These are phyloP conservation scores for Drosophila carrolli DNA, from an alignment of 1,140 invertebrate species.

Conservation along the genomic window DNA sequence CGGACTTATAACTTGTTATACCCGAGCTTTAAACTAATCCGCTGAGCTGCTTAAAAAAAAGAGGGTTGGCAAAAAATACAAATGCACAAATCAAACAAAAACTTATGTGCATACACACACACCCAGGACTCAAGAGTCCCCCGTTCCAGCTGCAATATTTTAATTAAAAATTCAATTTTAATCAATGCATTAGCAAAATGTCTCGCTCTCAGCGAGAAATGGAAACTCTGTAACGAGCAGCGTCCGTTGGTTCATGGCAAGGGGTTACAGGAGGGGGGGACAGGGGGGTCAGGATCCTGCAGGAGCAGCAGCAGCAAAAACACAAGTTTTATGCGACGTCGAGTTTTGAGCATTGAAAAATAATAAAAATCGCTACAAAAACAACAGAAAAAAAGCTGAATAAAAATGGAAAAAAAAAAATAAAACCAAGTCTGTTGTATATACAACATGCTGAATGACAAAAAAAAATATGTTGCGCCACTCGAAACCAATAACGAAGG, in stretches of 20 bases:
- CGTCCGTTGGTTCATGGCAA: slow-evolving; percentile 21
- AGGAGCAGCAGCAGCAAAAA: slow-evolving; percentile 62
- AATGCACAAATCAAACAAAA: slow-evolving; percentile 32
- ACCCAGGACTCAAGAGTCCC: neutral
- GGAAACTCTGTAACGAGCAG: slow-evolving; percentile 61
- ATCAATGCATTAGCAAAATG: slow-evolving; percentile 84
- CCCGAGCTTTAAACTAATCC: slow-evolving; percentile 27
- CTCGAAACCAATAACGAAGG: slow-evolving; percentile 82
- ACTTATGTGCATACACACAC: slow-evolving; percentile 24
- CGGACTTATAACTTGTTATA: neutral
- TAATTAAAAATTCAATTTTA: slow-evolving; percentile 84
- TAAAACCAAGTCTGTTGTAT: slow-evolving; percentile 59
- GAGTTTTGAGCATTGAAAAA: slow-evolving; percentile 80
- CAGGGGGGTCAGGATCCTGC: slow-evolving; percentile 12
- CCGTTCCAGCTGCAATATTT: slow-evolving; percentile 61
- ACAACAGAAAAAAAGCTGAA: slow-evolving; percentile 22
- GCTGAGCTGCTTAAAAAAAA: slow-evolving; percentile 25
- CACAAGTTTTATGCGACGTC: slow-evolving; percentile 82
- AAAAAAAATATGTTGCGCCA: slow-evolving; percentile 64
- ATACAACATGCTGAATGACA: slow-evolving; percentile 54
- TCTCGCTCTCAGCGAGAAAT: slow-evolving; percentile 71
- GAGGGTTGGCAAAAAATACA: neutral
- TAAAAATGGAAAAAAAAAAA: slow-evolving; percentile 54
- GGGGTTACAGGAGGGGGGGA: neutral
- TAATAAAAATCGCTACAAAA: slow-evolving; percentile 68